Conservation (phyloP, 1,140 invertebrate genomes). For the Drosophila ironensis region DNA sequence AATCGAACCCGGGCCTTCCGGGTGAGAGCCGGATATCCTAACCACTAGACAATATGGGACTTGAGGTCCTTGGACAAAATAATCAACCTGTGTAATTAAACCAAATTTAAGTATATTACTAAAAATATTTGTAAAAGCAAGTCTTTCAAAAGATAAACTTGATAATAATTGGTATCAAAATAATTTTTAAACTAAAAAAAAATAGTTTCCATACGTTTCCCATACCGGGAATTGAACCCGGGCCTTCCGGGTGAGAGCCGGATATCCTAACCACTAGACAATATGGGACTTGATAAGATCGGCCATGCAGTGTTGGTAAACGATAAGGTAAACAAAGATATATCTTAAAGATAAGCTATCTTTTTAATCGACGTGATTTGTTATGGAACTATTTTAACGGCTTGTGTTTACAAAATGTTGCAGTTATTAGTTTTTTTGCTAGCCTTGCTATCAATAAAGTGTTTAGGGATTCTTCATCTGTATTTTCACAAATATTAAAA, state of each 20-base stretch:
- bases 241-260: constrained; percentile 92
- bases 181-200: not conserved
- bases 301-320: no score
- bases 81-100: not conserved
- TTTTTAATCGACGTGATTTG: no score
- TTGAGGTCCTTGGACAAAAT: not conserved
- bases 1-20: constrained; percentile 93
- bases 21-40: constrained; percentile 93
- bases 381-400: no score
- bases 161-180: not conserved
- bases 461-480: no score
- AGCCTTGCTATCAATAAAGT: no score
- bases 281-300: constrained; percentile 84
- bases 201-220: no score
- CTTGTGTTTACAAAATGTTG: no score
- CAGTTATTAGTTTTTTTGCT: no score
- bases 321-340: no score
- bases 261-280: constrained; percentile 93
- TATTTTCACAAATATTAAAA: no score
- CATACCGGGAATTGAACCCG: constrained; percentile 93
- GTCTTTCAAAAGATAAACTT: not conserved
- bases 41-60: constrained; percentile 87
- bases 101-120: not conserved
- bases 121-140: not conserved
- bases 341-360: no score